Base-by-base conservation (phyloP, 2,888 invertebrate species). In the Drosophila nr. medialis region DNA sequence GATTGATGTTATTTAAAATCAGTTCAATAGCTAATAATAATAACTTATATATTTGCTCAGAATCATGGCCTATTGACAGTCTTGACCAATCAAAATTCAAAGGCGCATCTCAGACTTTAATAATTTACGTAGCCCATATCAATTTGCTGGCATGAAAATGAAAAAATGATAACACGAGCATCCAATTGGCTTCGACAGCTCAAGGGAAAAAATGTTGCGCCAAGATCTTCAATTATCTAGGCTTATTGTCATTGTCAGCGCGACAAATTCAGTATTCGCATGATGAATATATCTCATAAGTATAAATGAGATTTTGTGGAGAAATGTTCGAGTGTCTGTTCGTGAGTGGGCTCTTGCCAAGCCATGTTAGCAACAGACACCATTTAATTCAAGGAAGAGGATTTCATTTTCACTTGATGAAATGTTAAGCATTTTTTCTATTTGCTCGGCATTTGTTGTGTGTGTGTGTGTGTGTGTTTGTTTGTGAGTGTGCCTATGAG, bases 351-450 rank as follows among this genome's bases (percentile, higher is more conserved):
- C 21, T 24, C 11, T 13, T 64, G 15, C 51, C 81, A 84, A 81
- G 81, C 87, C 75, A 73, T 63, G 58, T 42, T 67, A 66, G 66
- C 50, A 64, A 78, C 64, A 49, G 48, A 6, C 6, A 27, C 11
- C 59, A 76, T 79, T 77, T 71, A 61, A 62, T 51, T 51, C 49
- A 36, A 32, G 51, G 51, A 65, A 69, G 65, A 50, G 67, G 79
- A 79, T 79, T 84, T 66, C 34, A 77, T 81, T 81, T 84, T 68
- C 40, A 77, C 79, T 81, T 77, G 76, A 75, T 69, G 74, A 72
- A 72, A 84, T 77, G 87, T 72, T 75, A 76, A 75, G 72, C 58
- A 61, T 0, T 32, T 64, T 69, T 69, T 1, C 7, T 48, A 55
- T 64, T 48, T 40, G 32, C 29, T n/a, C 27, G 56, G 42, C 51